Evolutionary conservation across 2,888 invertebrate species (phyloP).

Genomic region (Yponomeuta sedellus): DNA sequence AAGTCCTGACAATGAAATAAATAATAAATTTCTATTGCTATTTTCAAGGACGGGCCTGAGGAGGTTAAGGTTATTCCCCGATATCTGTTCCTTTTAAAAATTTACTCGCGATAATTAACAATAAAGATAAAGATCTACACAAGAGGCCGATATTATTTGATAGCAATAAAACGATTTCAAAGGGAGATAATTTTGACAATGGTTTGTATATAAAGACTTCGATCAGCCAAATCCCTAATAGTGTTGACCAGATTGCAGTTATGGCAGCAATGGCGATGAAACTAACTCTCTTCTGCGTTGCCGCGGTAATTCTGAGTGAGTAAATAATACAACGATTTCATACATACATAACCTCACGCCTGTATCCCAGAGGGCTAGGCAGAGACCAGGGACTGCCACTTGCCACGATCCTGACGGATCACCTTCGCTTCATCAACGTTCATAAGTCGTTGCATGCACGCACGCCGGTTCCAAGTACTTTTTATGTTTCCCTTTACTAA

Average conservation of each 20-base stretch:
- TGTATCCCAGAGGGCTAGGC: too few species aligned
- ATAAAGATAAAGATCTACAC: neutral
- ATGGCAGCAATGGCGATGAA: neutral
- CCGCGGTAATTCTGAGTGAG: neutral
- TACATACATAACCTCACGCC: too few species aligned
- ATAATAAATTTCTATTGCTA: too few species aligned
- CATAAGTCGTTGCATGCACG: too few species aligned
- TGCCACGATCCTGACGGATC: too few species aligned
- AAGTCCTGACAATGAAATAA: too few species aligned
- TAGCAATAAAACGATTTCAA: neutral
- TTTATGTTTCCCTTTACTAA: too few species aligned
- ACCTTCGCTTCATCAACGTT: too few species aligned
- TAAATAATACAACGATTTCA: too few species aligned
- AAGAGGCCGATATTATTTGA: neutral
- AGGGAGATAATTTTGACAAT: neutral
- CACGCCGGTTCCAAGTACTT: too few species aligned
- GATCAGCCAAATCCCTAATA: neutral
- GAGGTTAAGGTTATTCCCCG: conserved; percentile 1
- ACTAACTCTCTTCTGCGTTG: neutral
- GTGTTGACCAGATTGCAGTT: neutral
- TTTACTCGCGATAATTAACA: neutral
- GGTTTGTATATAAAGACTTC: neutral
- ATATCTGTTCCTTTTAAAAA: neutral
- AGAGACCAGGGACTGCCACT: too few species aligned
- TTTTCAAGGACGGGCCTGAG: too few species aligned